Percentiles rank a stretch among this genome's conserved stretches.
Evolutionary conservation across 2,888 invertebrate species (phyloP).

Genomic region (Dusona sp.): DNA sequence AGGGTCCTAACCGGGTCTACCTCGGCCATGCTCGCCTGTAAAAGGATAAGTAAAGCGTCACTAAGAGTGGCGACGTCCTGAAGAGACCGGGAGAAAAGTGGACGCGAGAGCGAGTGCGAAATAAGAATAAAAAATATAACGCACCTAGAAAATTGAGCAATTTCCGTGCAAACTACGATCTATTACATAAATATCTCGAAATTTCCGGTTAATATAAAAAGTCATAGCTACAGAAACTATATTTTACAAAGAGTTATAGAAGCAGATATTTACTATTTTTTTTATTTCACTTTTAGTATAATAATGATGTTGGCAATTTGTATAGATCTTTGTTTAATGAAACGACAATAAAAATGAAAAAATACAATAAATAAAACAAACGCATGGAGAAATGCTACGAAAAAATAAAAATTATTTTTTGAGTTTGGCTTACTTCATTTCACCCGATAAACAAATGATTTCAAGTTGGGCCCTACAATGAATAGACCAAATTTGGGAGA

Average conservation of each 20-base stretch:
- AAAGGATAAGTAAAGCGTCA: constrained; percentile 54
- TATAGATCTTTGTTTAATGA: too few relatives aligned
- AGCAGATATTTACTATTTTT: neutral
- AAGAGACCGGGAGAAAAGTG: constrained; percentile 43
- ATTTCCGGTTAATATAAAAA: constrained; percentile 1
- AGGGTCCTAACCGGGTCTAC: constrained; percentile 28
- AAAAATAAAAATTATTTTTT: too few relatives aligned
- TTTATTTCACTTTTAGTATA: neutral
- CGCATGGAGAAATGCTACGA: too few relatives aligned
- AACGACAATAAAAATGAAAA: too few relatives aligned
- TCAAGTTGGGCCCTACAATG: neutral
- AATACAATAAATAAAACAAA: too few relatives aligned
- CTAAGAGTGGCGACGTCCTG: constrained; percentile 41
- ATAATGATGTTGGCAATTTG: too few relatives aligned
- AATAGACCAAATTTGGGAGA: neutral
- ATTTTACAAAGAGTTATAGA: neutral
- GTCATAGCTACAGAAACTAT: neutral
- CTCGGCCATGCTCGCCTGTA: constrained; percentile 28
- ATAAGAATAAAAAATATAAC: constrained; percentile 1
- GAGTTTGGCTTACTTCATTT: too few relatives aligned
- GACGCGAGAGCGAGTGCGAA: constrained; percentile 30
- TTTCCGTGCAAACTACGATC: constrained; percentile 19
- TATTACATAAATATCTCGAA: constrained; percentile 2
- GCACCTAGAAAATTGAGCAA: constrained; percentile 12
- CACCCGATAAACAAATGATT: neutral